Conservation (phyloP, 2,113 vertebrate species). For the Apodemus speciosus region DNA sequence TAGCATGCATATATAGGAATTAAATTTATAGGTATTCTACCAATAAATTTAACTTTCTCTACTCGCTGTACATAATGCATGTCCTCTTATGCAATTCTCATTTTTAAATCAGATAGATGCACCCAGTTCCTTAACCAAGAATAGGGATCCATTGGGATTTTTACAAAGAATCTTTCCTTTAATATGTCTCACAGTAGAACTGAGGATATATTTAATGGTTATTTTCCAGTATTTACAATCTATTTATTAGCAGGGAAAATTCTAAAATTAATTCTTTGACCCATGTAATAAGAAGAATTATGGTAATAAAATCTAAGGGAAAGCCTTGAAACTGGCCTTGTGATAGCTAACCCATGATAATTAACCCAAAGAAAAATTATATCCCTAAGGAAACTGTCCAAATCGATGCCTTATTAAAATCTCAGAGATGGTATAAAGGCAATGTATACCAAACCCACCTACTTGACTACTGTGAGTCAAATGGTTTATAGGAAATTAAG, state of each 20-base stretch:
- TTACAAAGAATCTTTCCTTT: background rate
- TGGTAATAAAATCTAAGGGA: background rate
- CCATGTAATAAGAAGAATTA: background rate
- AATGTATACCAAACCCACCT: background rate
- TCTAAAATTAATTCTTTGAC: background rate
- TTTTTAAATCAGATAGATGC: background rate
- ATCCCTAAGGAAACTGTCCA: background rate
- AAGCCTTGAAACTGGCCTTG: background rate
- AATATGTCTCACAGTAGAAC: background rate
- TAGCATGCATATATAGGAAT: background rate
- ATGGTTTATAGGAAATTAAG: background rate
- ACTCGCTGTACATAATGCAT: background rate
- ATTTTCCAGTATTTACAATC: background rate
- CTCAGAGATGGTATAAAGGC: background rate
- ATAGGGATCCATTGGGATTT: background rate
- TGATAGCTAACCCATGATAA: conserved; percentile 8
- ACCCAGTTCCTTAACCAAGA: background rate
- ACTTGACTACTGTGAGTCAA: background rate
- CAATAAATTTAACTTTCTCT: background rate
- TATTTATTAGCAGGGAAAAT: background rate
- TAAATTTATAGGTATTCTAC: background rate
- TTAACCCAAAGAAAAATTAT: background rate
- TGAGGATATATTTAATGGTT: background rate
- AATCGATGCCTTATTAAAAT: background rate
- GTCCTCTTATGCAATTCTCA: background rate